Percentiles rank a stretch among this genome's conserved stretches.
These are phyloP conservation scores for Helicolenus hilgendorfi DNA, from an alignment of 2,797 vertebrate genomes.

Conservation along the genomic window DNA sequence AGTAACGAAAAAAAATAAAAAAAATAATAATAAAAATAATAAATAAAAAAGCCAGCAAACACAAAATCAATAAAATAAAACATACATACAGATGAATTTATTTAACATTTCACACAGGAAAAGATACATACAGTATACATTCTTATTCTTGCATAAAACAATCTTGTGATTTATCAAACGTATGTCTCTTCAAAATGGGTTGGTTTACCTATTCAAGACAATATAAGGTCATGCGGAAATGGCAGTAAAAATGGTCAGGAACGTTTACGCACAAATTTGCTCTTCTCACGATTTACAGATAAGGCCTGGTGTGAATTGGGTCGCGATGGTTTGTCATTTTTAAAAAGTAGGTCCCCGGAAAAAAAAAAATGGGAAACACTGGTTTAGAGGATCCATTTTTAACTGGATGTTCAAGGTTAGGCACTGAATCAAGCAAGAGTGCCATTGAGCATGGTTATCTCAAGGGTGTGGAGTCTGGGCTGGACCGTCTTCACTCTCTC, in stretches of 20 bases:
- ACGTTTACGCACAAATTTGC: not conserved
- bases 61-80: no score
- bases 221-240: no score
- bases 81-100: no score
- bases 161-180: no score
- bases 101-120: no score
- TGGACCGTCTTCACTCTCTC: not conserved
- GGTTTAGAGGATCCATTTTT: not conserved
- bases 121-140: no score
- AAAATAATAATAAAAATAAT: no score
- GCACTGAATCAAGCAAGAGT: not conserved
- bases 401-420: not conserved
- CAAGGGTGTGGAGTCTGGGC: not conserved
- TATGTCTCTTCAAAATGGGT: no score
- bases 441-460: constrained; percentile 4
- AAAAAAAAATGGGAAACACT: not conserved
- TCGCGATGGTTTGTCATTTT: not conserved
- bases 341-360: not conserved
- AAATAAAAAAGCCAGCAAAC: no score
- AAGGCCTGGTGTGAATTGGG: not conserved
- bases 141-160: no score
- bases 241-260: not conserved
- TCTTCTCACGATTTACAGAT: not conserved
- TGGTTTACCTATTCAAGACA: no score
- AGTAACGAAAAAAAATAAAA: no score